phyloP scores from a whole-genome alignment of 2,888 invertebrate species.

The Cheiracanthium punctorium region DNA sequence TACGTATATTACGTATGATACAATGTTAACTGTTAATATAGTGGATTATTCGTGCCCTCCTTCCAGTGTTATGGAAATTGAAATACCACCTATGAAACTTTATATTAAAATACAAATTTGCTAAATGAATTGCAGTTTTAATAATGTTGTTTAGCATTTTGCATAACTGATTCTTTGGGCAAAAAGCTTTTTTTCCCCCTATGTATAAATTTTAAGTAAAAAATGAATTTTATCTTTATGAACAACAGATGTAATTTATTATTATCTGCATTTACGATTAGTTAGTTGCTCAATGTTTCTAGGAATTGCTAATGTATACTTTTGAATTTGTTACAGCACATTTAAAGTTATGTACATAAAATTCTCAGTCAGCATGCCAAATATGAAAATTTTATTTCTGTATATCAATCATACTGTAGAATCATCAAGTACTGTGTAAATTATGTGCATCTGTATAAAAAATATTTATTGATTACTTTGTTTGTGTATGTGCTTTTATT shows the following conservation, averaged over 20 bases:
- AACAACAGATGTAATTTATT: constrained; percentile 28
- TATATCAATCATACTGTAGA: constrained; percentile 40
- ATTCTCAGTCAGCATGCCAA: constrained; percentile 1
- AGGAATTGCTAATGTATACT: constrained; percentile 36
- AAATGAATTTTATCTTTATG: not conserved
- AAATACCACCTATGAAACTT: not conserved
- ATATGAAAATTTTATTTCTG: constrained; percentile 22
- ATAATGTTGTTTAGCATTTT: no score
- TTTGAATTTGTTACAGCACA: constrained; percentile 31
- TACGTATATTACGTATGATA: no score
- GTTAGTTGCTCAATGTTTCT: constrained; percentile 67
- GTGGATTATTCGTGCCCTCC: not conserved
- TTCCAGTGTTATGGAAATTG: not conserved
- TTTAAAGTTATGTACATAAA: constrained; percentile 36
- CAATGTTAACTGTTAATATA: not conserved
- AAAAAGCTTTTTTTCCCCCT: no score
- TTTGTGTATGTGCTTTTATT: no score
- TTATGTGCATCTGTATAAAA: constrained; percentile 36
- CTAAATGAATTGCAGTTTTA: no score
- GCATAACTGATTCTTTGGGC: no score
- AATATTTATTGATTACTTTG: no score
- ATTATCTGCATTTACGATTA: constrained; percentile 32
- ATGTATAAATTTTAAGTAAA: no score
- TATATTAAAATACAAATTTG: not conserved
- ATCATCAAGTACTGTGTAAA: constrained; percentile 30